Evolutionary conservation across 2,888 invertebrate species (phyloP).

Genomic region (Ectemnius cavifrons): DNA sequence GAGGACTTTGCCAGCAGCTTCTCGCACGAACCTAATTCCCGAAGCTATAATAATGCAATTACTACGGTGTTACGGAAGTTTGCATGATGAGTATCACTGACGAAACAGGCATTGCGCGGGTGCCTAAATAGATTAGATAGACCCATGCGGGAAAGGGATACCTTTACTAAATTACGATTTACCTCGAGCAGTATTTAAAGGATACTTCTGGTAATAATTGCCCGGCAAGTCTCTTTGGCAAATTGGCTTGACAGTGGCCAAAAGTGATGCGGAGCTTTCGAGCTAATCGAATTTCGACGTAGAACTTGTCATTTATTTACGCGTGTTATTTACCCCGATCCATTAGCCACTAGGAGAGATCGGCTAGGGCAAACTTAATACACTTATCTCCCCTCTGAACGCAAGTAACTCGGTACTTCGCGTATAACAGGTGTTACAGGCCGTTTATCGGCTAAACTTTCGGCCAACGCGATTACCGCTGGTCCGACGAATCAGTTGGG

Average conservation of each 20-base stretch:
- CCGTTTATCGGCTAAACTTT: constrained; percentile 63
- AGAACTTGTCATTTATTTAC: constrained; percentile 38
- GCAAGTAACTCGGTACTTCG: constrained; percentile 50
- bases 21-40: neutral
- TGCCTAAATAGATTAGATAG: neutral
- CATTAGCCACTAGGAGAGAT: constrained; percentile 55
- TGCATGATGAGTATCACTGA: neutral
- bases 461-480: constrained; percentile 61
- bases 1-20: too few relatives aligned
- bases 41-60: neutral
- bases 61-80: neutral
- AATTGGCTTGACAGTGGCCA: constrained; percentile 1
- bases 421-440: constrained; percentile 59
- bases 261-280: constrained; percentile 14
- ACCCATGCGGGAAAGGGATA: too few relatives aligned
- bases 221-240: too few relatives aligned
- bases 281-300: constrained; percentile 31
- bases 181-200: too few relatives aligned
- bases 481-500: constrained; percentile 40
- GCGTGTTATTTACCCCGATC: constrained; percentile 47
- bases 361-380: constrained; percentile 59
- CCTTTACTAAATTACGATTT: too few relatives aligned
- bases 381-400: constrained; percentile 58
- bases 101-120: neutral
- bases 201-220: too few relatives aligned